Evolutionary conservation across 2,888 invertebrate species (phyloP), one percentile per base, ranked within the genome.

Genomic region (Hetaerina titia): DNA sequence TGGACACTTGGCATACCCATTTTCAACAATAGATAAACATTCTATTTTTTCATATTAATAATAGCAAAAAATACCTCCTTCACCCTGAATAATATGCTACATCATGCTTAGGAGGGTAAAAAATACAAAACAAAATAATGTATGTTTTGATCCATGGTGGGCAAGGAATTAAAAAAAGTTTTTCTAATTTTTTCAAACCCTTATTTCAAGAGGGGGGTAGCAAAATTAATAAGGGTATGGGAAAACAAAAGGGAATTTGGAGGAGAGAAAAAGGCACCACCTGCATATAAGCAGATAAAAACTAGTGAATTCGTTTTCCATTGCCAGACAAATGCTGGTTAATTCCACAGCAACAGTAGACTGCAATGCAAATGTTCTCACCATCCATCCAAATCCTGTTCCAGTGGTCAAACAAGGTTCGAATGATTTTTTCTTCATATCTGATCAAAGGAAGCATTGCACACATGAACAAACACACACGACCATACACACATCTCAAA

Each of bases 31-130:
- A 69, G 92, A 92, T 92, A 92, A 92, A 92, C 92, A 92, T 92
- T 17, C 90, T 90, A 92, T 92, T 92, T 92, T 92, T 74, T 92
- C 69, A 56, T 92, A 92, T 92, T 69, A 92, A 92, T 92, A 74
- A 92, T 92, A 92, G 92, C 92, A 95, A 95, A 95, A 95, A 90
- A 92, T 95, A 95, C 95, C 95, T 95, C 95, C 95, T 95, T 95
- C 95, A 95, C 95, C 95, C 95, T 94, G 95, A 95, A 95, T 95
- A 95, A 95, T 90, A 95, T 94, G 94, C 95, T 95, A 95, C 92
- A 92, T 92, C 92, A 92, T 74, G 92, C 69, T 92, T 92, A 92
- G 92, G 92, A 92, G 92, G 92, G 56, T 92, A 92, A 92, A 90
- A 92, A 92, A 92, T 92, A 92, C 92, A 92, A 64, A 92, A 92